Evolutionary conservation across 2,797 vertebrate genomes (phyloP).

Genomic region (Anniella stebbinsi): DNA sequence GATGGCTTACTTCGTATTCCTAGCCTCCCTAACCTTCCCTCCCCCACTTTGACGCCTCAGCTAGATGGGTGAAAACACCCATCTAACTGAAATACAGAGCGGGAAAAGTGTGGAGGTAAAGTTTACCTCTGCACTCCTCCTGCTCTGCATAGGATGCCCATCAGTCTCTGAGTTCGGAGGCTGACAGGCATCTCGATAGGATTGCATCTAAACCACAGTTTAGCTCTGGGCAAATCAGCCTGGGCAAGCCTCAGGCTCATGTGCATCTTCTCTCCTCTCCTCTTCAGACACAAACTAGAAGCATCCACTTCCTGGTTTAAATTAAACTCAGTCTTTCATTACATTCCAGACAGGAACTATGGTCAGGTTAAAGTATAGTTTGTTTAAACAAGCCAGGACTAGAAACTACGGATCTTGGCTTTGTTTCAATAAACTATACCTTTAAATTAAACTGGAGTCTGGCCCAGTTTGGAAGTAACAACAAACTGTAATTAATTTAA

Average conservation of each 20-base stretch:
- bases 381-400: not conserved
- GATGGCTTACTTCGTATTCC: no score
- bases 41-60: no score
- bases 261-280: not conserved
- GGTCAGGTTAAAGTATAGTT: not conserved
- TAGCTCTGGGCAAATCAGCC: not conserved
- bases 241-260: not conserved
- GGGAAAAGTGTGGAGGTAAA: no score
- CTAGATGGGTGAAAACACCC: no score
- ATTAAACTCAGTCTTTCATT: not conserved
- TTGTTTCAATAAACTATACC: not conserved
- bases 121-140: no score
- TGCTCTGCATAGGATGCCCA: no score
- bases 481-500: not conserved
- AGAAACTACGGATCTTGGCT: not conserved
- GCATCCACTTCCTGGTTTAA: not conserved
- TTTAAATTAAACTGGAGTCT: not conserved
- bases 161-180: no score
- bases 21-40: no score
- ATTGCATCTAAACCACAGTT: not conserved
- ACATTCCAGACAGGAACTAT: not conserved
- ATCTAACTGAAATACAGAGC: no score
- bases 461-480: not conserved
- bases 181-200: no score
- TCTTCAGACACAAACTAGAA: not conserved